phyloP scores from a whole-genome alignment of 2,797 vertebrate species.

The Platalea minor region DNA sequence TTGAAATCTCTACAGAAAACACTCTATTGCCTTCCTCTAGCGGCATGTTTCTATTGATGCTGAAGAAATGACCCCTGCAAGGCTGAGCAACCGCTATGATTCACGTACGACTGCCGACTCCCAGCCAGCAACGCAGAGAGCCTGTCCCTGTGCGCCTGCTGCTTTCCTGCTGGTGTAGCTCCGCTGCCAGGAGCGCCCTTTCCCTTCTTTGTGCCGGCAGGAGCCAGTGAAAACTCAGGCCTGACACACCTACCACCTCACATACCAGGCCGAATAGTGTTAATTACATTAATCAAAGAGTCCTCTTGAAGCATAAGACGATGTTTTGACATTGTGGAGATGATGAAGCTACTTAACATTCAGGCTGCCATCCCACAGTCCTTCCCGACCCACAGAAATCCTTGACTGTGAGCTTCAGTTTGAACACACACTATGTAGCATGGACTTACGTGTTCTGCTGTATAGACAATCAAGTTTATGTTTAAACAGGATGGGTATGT shows the following conservation, averaged over 20 bases:
- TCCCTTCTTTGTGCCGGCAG: background rate
- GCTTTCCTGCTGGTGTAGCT: background rate
- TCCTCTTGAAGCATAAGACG: background rate
- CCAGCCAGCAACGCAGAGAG: fast-evolving
- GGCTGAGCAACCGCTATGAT: fast-evolving
- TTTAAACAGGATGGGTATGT: background rate
- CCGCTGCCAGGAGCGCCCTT: fast-evolving
- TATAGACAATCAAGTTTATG: background rate
- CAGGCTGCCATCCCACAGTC: background rate
- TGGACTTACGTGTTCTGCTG: background rate
- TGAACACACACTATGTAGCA: background rate
- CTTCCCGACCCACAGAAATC: background rate
- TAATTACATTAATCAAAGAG: background rate
- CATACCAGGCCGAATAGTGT: background rate
- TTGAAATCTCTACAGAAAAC: background rate
- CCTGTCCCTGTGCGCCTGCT: fast-evolving
- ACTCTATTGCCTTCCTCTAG: fast-evolving
- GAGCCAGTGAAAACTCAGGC: background rate
- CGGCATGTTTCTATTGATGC: background rate
- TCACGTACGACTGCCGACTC: fast-evolving
- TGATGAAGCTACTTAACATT: background rate
- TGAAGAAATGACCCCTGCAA: background rate
- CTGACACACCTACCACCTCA: background rate
- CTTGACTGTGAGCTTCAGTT: background rate
- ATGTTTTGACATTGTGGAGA: background rate